Percentiles rank a stretch among this genome's conserved stretches.
Conservation (phyloP, 2,888 invertebrate species). For the Crocallis elinguaria region DNA sequence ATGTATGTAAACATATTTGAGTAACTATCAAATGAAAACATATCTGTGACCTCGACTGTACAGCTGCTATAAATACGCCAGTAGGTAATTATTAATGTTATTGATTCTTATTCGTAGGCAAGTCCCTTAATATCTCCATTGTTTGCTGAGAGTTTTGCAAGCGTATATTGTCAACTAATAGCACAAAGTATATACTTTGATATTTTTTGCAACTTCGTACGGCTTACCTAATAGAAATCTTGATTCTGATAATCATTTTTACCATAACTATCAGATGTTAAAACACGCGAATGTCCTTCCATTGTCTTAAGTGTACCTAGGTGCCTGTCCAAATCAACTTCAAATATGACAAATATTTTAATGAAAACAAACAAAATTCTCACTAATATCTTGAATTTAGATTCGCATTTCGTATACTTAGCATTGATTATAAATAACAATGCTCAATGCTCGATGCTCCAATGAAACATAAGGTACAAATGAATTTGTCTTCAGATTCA, state of each 20-base stretch:
- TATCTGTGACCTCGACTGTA: no score
- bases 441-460: no score
- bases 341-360: conserved; percentile 13
- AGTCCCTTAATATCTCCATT: no score
- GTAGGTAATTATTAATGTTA: no score
- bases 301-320: neutral
- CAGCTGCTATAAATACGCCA: no score
- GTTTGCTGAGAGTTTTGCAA: neutral
- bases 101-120: no score
- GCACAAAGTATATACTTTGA: neutral
- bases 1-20: no score
- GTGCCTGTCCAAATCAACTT: neutral
- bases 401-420: neutral
- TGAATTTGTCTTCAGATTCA: no score
- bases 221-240: neutral
- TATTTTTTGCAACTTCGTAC: neutral
- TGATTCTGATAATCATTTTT: neutral
- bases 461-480: no score
- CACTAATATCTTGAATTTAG: neutral
- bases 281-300: conserved; percentile 11
- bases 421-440: neutral
- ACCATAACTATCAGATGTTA: neutral
- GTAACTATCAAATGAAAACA: no score
- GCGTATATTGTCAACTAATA: neutral
- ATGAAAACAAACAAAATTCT: neutral